Evolutionary conservation across 2,797 vertebrate genomes (phyloP).

Genomic region (Siniperca scherzeri): DNA sequence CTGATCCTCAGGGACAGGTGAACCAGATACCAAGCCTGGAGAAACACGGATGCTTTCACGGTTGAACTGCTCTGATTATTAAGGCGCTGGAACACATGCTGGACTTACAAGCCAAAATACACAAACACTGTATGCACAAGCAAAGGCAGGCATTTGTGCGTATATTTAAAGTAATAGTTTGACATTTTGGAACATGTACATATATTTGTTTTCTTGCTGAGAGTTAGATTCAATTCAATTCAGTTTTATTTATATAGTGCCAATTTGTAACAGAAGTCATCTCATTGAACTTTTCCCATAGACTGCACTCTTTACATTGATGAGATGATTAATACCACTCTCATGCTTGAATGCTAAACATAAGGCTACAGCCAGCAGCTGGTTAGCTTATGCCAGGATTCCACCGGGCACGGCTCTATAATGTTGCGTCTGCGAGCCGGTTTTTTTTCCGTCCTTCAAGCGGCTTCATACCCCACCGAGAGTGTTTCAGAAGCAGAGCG

Average conservation of each 20-base stretch:
- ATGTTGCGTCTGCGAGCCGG: too few species aligned
- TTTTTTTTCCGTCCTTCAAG: too few species aligned
- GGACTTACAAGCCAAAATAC: conserved; percentile 42
- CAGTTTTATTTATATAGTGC: too few species aligned
- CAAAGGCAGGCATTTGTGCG: conserved; percentile 1
- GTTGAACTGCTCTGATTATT: conserved; percentile 37
- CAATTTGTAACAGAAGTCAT: too few species aligned
- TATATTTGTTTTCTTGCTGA: neutral
- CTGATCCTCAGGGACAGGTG: conserved; percentile 77
- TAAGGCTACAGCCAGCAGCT: neutral
- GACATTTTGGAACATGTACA: neutral
- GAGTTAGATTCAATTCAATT: neutral
- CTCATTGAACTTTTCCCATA: too few species aligned
- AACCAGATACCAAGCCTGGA: conserved; percentile 50
- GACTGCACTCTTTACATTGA: neutral
- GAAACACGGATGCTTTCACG: conserved; percentile 45
- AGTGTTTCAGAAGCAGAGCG: too few species aligned
- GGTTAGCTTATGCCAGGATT: neutral
- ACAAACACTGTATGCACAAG: conserved; percentile 15
- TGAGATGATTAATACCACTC: conserved; percentile 8
- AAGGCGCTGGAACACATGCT: conserved; percentile 43
- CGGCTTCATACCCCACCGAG: too few species aligned
- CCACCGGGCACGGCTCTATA: too few species aligned
- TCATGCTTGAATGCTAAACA: neutral
- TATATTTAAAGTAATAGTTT: neutral